These are phyloP conservation scores for Exocentrus adspersus DNA, from an alignment of 2,888 invertebrate genomes.

Conservation along the genomic window DNA sequence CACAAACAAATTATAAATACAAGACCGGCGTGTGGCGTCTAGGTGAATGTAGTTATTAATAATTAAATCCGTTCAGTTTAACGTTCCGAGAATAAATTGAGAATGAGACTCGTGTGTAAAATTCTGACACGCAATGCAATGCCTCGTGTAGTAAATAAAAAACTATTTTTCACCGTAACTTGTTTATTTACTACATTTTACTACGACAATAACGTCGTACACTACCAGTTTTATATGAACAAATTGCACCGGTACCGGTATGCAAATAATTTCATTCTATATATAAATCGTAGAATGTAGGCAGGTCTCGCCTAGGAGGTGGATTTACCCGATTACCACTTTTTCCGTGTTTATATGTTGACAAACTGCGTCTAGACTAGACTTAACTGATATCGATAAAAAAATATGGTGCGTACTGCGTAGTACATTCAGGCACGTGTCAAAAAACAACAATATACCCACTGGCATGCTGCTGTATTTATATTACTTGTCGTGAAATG, in stretches of 20 bases:
- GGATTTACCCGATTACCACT: neutral
- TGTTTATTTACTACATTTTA: neutral
- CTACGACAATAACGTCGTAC: neutral
- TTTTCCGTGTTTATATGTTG: too few relatives aligned
- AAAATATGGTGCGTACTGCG: conserved; percentile 1
- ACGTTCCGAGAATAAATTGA: too few relatives aligned
- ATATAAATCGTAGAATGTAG: too few relatives aligned
- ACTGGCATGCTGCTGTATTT: neutral
- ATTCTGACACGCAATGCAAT: neutral
- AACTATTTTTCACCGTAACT: neutral
- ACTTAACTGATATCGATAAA: neutral
- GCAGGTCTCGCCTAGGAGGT: neutral
- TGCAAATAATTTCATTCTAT: neutral
- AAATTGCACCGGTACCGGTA: neutral
- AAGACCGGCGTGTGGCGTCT: too few relatives aligned
- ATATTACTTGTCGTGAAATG: neutral
- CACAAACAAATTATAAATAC: too few relatives aligned
- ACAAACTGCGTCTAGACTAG: too few relatives aligned
- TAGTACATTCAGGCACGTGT: conserved; percentile 3
- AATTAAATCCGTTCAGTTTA: too few relatives aligned
- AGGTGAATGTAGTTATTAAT: too few relatives aligned
- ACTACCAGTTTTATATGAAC: neutral
- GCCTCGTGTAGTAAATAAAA: neutral
- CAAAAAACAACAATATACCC: conserved; percentile 7
- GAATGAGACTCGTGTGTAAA: too few relatives aligned